A percentile compares a stretch with the other conserved stretches of the same genome.
Evolutionary conservation across 2,888 invertebrate species (phyloP).

Genomic region (Blera fallax): DNA sequence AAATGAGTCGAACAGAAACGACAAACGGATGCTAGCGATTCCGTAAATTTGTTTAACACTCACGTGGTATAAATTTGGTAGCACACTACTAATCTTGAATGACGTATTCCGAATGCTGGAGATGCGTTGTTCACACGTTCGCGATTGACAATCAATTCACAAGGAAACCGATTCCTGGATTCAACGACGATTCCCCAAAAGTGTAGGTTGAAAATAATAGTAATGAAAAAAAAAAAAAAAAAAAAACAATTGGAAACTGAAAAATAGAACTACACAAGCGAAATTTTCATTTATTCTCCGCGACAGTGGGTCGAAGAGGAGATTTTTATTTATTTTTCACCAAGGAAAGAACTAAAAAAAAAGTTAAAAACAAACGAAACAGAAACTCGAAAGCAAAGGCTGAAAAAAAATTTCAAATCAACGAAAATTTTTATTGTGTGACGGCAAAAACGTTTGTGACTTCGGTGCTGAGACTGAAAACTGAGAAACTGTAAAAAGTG

Average conservation of each 20-base stretch:
- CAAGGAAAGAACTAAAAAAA: conserved; percentile 4
- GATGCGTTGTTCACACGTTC: not conserved
- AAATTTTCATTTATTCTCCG: not conserved
- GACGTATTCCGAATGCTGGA: conserved; percentile 41
- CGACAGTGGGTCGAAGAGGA: not conserved
- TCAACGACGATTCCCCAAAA: not conserved
- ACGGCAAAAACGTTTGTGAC: conserved; percentile 69
- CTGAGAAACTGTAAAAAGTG: conserved; percentile 71
- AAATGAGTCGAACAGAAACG: not conserved
- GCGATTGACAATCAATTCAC: not conserved
- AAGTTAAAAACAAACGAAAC: conserved; percentile 53
- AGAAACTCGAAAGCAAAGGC: conserved; percentile 31
- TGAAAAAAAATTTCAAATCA: conserved; percentile 41
- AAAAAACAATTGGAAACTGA: not conserved
- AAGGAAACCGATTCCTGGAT: not conserved
- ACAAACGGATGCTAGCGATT: not conserved
- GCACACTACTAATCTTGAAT: conserved; percentile 10
- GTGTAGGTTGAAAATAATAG: too few species aligned
- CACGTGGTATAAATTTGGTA: conserved; percentile 49
- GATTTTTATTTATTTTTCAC: not conserved
- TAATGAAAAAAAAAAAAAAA: not conserved
- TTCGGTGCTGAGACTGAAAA: conserved; percentile 70
- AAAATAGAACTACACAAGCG: not conserved
- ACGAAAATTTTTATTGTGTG: conserved; percentile 47
- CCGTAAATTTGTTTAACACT: conserved; percentile 7